Conservation (phyloP, 2,797 vertebrate species). For the Macropus fuliginosus region DNA sequence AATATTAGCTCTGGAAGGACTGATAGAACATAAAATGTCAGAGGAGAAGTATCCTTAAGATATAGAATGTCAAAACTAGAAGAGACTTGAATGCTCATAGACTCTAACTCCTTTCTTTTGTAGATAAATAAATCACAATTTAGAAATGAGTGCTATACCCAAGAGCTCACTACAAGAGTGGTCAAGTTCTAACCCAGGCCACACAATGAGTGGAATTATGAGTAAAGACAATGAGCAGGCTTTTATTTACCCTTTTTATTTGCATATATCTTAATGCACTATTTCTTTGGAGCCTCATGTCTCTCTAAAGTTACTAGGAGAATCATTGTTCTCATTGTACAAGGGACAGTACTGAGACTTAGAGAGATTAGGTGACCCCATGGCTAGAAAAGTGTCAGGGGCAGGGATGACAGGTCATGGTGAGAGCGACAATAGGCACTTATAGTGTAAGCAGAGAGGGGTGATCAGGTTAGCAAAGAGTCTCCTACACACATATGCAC, state of each 20-base stretch:
- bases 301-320: neutral
- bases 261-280: neutral
- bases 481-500: neutral
- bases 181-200: neutral
- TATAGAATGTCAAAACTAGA: neutral
- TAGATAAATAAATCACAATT: neutral
- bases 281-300: neutral
- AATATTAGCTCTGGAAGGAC: neutral
- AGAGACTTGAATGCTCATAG: neutral
- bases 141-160: neutral
- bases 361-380: no score
- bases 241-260: neutral
- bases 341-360: no score
- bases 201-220: neutral
- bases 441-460: neutral
- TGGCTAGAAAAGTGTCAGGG: no score
- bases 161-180: neutral
- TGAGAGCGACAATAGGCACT: no score
- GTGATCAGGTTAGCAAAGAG: neutral
- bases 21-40: neutral
- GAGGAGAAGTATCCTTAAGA: neutral
- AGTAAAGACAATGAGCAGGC: no score
- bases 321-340: neutral
- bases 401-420: no score
- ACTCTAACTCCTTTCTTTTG: neutral